Conservation (phyloP, 2,113 vertebrate genomes). For the Phocoena sinus region DNA sequence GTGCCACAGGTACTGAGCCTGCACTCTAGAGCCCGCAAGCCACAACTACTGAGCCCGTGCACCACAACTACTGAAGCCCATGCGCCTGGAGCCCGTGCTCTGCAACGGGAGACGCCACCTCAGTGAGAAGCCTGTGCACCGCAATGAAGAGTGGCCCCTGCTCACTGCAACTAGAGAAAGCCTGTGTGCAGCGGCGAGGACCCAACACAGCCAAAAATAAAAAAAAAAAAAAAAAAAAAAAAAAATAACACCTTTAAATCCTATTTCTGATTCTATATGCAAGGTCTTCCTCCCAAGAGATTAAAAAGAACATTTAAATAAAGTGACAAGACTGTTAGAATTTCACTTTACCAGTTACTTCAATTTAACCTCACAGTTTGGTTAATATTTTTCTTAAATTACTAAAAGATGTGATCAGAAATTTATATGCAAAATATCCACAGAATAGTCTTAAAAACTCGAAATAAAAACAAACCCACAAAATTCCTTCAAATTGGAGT, state of each 20-base stretch:
- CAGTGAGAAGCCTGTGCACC: no score
- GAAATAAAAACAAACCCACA: not conserved
- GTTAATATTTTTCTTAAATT: not conserved
- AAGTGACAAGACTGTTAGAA: constrained; percentile 8
- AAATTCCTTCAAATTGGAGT: constrained; percentile 3
- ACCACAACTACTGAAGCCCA: no score
- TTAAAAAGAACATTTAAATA: not conserved
- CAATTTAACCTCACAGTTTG: not conserved
- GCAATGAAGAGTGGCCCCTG: no score
- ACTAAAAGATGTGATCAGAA: not conserved
- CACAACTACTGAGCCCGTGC: no score
- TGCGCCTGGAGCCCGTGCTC: no score
- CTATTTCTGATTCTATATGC: not conserved
- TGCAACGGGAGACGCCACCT: no score
- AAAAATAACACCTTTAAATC: constrained; percentile 9
- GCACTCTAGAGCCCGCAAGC: no score
- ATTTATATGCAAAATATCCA: constrained; percentile 2
- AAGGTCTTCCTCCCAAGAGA: not conserved
- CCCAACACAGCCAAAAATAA: no score
- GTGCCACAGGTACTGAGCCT: no score
- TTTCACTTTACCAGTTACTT: not conserved
- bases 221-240: no score
- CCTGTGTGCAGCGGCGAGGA: no score
- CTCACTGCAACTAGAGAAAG: no score
- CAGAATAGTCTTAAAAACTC: not conserved